Evolutionary conservation across 2,888 invertebrate genomes (phyloP).

Genomic region (Halocaridina rubra): DNA sequence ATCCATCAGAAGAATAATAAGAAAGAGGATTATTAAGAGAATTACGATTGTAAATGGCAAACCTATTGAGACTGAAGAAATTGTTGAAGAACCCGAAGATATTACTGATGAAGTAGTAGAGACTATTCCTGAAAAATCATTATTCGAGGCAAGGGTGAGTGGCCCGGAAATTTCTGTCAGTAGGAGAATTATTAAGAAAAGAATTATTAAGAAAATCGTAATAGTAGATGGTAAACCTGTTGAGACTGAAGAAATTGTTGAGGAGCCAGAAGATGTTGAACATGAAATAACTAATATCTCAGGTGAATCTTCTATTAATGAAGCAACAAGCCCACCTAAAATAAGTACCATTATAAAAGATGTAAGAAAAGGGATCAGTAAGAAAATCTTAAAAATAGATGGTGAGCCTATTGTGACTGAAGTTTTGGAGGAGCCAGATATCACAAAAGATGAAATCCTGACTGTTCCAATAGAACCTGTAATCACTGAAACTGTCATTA

Average conservation of each 20-base stretch:
- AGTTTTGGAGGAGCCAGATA: constrained; percentile 45
- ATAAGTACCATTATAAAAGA: constrained; percentile 26
- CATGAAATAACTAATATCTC: not conserved
- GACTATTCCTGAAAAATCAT: not conserved
- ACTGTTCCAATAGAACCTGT: constrained; percentile 1
- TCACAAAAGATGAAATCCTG: constrained; percentile 6
- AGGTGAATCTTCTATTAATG: not conserved
- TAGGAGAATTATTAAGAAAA: not conserved
- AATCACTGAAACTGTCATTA: constrained; percentile 9
- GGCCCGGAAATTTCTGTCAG: not conserved
- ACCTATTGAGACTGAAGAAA: not conserved
- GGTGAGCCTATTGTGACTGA: constrained; percentile 49
- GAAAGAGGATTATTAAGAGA: constrained; percentile 27
- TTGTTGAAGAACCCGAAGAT: not conserved
- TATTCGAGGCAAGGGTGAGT: too few species aligned
- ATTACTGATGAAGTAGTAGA: not conserved
- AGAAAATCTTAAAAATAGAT: constrained; percentile 42
- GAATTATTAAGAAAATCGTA: constrained; percentile 39
- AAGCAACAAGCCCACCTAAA: constrained; percentile 20
- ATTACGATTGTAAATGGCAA: constrained; percentile 16
- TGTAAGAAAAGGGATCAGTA: constrained; percentile 33
- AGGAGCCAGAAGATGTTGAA: constrained; percentile 42
- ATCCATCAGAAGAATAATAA: constrained; percentile 18
- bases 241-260: constrained; percentile 38
- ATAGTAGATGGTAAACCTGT: constrained; percentile 36